Evolutionary conservation across 2,888 invertebrate species (phyloP).

Genomic region (Antheraea yamamai): DNA sequence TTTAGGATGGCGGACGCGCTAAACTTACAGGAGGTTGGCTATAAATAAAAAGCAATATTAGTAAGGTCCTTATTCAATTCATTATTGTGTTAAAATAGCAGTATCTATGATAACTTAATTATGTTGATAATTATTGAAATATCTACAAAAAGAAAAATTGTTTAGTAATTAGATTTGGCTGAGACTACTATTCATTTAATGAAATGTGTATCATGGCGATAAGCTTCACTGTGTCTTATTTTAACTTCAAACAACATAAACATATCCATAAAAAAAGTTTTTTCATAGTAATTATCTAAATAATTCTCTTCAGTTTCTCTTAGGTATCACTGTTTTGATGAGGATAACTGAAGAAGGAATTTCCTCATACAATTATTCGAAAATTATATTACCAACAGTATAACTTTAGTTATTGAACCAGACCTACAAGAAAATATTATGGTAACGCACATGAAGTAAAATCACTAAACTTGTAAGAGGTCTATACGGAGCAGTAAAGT

Average conservation of each 20-base stretch:
- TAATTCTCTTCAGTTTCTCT: no score
- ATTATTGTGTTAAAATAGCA: background rate
- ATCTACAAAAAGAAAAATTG: background rate
- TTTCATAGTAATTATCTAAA: no score
- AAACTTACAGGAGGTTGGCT: no score
- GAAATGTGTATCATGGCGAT: no score
- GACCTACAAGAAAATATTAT: background rate
- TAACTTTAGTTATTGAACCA: background rate
- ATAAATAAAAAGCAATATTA: no score
- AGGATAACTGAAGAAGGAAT: background rate
- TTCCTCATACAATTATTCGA: background rate
- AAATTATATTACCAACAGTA: background rate
- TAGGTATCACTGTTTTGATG: no score
- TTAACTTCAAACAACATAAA: no score
- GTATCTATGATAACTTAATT: background rate
- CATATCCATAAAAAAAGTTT: background rate
- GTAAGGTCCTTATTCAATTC: background rate
- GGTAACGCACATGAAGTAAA: background rate
- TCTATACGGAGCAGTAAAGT: slow-evolving; percentile 7
- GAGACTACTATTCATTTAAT: background rate
- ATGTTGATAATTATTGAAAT: background rate
- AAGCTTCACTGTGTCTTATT: no score
- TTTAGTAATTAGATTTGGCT: background rate
- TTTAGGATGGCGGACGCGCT: no score
- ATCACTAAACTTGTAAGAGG: background rate